phyloP scores from a whole-genome alignment of 53 echinoderm and acorn worm species.

The Zoroaster sp. region DNA sequence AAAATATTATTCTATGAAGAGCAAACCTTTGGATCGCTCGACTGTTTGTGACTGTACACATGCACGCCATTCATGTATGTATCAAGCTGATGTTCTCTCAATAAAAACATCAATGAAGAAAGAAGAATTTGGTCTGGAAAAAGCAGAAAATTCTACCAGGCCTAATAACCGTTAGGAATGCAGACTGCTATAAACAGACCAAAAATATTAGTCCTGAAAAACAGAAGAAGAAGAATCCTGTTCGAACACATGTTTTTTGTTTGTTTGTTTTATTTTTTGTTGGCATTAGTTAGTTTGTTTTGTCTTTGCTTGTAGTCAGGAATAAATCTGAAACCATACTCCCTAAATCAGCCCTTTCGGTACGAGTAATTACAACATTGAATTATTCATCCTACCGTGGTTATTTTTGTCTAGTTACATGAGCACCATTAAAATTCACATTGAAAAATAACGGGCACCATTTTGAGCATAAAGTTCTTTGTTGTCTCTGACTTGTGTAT shows the following conservation, averaged over 20 bases:
- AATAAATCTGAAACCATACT: too few species aligned
- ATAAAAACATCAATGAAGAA: not conserved
- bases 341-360: too few species aligned
- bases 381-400: not conserved
- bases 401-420: not conserved
- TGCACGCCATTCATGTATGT: not conserved
- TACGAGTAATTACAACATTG: too few species aligned
- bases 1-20: not conserved
- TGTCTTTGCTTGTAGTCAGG: too few species aligned
- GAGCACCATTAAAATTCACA: too few species aligned
- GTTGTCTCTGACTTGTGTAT: too few species aligned
- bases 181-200: not conserved
- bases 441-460: too few species aligned
- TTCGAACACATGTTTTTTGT: not conserved
- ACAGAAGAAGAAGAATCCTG: too few species aligned
- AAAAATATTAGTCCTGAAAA: not conserved
- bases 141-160: not conserved
- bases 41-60: not conserved
- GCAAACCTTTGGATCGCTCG: not conserved
- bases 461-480: too few species aligned
- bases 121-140: not conserved
- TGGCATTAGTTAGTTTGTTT: too few species aligned
- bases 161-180: not conserved
- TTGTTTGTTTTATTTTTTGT: too few species aligned
- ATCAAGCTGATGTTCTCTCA: not conserved